A percentile compares a stretch with the other conserved stretches of the same genome.
phyloP scores from a whole-genome alignment of 2,797 vertebrate genomes.

The Geotrypetes seraphini region DNA sequence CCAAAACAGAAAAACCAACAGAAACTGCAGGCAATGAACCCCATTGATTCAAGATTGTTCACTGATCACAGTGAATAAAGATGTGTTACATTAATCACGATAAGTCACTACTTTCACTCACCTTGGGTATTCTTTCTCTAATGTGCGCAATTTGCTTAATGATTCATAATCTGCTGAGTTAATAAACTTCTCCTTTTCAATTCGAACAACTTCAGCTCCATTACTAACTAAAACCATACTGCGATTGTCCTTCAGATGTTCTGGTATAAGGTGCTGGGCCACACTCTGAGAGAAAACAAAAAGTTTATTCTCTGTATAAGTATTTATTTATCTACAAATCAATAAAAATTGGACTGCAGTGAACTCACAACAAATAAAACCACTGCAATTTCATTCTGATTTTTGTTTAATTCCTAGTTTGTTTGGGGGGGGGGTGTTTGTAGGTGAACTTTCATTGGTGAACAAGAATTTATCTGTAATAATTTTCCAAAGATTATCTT shows the following conservation, averaged over 20 bases:
- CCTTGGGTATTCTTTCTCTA: constrained; percentile 27
- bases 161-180: constrained; percentile 13
- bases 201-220: constrained; percentile 22
- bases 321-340: neutral
- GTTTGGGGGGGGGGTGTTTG: too few species aligned
- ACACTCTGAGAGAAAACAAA: constrained; percentile 18
- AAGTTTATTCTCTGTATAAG: neutral
- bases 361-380: neutral
- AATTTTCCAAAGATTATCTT: too few species aligned
- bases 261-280: constrained; percentile 9
- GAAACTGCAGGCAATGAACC: too few species aligned
- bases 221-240: constrained; percentile 25
- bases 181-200: constrained; percentile 28
- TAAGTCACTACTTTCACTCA: constrained; percentile 7
- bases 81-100: too few species aligned
- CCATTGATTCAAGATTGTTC: too few species aligned
- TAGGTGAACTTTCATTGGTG: too few species aligned
- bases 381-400: too few species aligned
- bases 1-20: too few species aligned
- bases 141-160: constrained; percentile 10
- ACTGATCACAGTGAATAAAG: too few species aligned
- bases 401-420: too few species aligned
- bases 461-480: too few species aligned
- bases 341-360: neutral
- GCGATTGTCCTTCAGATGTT: constrained; percentile 5